Percentiles rank a stretch among this genome's conserved stretches.
phyloP scores from a whole-genome alignment of 2,113 vertebrate genomes.

The Crotophaga sulcirostris region DNA sequence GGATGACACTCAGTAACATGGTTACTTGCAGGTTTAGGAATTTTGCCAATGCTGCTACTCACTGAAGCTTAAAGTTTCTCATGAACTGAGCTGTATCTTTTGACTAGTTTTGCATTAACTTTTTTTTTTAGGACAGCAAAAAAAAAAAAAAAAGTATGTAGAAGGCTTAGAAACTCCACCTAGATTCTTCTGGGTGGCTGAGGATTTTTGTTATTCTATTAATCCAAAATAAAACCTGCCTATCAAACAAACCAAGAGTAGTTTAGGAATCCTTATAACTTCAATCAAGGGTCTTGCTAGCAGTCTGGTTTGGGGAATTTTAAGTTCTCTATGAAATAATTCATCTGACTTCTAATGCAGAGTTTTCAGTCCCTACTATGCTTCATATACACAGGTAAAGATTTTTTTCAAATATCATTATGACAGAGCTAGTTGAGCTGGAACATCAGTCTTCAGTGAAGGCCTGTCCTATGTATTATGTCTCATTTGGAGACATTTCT shows the following conservation, averaged over 20 bases:
- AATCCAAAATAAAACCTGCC: not conserved
- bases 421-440: not conserved
- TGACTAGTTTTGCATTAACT: fast-evolving
- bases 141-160: fast-evolving
- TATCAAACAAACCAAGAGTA: not conserved
- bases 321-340: not conserved
- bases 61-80: not conserved
- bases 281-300: not conserved
- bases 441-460: not conserved
- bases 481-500: not conserved
- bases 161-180: not conserved
- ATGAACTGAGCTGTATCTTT: not conserved
- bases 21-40: not conserved
- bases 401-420: not conserved
- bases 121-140: fast-evolving
- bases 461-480: not conserved
- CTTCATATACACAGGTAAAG: not conserved
- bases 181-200: not conserved
- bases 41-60: not conserved
- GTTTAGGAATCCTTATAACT: not conserved
- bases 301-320: not conserved
- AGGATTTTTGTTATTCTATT: not conserved
- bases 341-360: not conserved
- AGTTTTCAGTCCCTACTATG: not conserved
- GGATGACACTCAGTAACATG: not conserved